phyloP scores from a whole-genome alignment of 2,888 invertebrate genomes.

The Pemphredon lugubris region DNA sequence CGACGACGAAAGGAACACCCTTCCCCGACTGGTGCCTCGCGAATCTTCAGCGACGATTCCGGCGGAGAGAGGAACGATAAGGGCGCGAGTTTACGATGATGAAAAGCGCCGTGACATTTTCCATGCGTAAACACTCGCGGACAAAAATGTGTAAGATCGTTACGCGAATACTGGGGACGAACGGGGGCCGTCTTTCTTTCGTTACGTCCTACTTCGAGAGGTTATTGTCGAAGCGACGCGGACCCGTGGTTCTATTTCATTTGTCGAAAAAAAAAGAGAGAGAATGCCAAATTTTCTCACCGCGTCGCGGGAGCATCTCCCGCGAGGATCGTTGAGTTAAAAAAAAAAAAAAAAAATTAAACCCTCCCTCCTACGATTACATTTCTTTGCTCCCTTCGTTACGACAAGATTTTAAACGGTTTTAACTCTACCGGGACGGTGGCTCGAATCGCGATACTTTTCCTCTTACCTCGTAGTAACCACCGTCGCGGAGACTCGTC shows the following conservation, averaged over 20 bases:
- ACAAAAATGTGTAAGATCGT: conserved; percentile 34
- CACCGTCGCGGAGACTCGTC: conserved; percentile 27
- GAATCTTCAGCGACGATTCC: conserved; percentile 1
- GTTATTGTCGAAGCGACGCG: no score
- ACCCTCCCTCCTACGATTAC: no score
- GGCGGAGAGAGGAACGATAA: neutral
- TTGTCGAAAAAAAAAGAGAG: no score
- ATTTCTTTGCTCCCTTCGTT: no score
- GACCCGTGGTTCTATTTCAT: no score
- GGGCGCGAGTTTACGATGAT: conserved; percentile 37
- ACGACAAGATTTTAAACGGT: no score
- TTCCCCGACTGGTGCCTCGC: conserved; percentile 1
- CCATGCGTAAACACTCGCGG: conserved; percentile 37
- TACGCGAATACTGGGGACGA: neutral
- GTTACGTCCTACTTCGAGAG: neutral
- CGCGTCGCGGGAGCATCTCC: no score
- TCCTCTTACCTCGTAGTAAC: conserved; percentile 7
- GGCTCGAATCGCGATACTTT: conserved; percentile 9
- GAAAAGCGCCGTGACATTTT: conserved; percentile 34
- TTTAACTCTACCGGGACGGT: neutral
- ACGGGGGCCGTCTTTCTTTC: neutral
- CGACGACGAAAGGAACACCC: conserved; percentile 17
- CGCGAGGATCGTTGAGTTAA: no score
- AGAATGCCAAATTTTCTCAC: no score
- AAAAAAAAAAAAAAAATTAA: no score